These are phyloP conservation scores for Panopea generosa DNA, from an alignment of 2,888 invertebrate species.

Conservation along the genomic window DNA sequence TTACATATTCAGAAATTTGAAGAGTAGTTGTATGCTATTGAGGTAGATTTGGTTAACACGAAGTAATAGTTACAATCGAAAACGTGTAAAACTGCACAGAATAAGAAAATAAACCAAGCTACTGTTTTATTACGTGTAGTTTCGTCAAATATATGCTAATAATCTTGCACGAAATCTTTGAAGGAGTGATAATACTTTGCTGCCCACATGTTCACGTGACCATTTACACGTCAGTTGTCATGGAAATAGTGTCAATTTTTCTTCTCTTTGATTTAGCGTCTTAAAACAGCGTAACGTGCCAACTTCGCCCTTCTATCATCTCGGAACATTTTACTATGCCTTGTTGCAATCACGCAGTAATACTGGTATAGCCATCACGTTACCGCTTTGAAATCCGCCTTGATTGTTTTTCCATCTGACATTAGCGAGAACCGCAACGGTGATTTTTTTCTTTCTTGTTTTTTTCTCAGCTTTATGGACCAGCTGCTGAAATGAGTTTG, in stretches of 20 bases:
- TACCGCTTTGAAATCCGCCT: conserved; percentile 49
- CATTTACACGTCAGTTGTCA: conserved; percentile 49
- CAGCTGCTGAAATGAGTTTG: conserved; percentile 51
- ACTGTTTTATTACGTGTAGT: no score
- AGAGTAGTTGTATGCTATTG: no score
- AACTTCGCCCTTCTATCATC: conserved; percentile 50
- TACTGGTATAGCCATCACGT: conserved; percentile 51
- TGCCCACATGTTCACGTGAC: conserved; percentile 36
- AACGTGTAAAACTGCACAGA: no score
- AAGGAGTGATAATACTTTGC: no score
- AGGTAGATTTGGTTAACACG: no score
- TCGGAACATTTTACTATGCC: conserved; percentile 36
- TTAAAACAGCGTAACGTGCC: conserved; percentile 53
- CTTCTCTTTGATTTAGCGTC: conserved; percentile 48
- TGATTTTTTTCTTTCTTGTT: background rate
- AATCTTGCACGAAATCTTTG: no score
- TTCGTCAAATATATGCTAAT: no score
- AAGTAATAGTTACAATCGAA: no score
- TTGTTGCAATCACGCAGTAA: conserved; percentile 46
- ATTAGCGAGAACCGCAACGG: conserved; percentile 41
- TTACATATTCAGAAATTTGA: no score
- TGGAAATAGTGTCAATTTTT: conserved; percentile 54
- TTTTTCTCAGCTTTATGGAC: conserved; percentile 46
- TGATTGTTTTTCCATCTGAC: conserved; percentile 56
- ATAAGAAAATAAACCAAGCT: no score